Percentiles rank a stretch among this genome's conserved stretches.
phyloP scores from a whole-genome alignment of 1,140 invertebrate species.

The Bombus pyrosoma region DNA sequence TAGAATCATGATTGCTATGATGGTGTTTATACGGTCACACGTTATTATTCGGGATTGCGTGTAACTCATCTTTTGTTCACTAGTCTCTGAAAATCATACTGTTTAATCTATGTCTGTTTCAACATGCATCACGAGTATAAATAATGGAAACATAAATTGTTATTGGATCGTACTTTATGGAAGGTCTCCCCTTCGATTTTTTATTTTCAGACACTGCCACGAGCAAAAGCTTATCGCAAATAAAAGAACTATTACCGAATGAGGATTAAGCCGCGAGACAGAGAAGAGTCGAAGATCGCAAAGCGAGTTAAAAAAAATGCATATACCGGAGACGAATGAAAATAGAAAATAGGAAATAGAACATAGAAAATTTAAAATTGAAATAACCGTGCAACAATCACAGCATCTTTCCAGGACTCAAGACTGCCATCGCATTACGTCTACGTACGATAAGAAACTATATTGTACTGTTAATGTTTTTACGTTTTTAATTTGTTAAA shows the following conservation, averaged over 20 bases:
- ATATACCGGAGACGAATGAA: constrained; percentile 54
- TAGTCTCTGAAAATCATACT: neutral
- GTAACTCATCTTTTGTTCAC: neutral
- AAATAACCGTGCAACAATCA: constrained; percentile 78
- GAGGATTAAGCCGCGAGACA: constrained; percentile 61
- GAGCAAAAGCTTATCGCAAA: constrained; percentile 77
- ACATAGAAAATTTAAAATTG: constrained; percentile 65
- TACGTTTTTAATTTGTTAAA: constrained; percentile 81
- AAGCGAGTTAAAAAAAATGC: constrained; percentile 41
- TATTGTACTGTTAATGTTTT: constrained; percentile 81
- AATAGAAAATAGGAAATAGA: constrained; percentile 42
- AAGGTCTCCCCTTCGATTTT: neutral
- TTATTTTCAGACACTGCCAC: constrained; percentile 79
- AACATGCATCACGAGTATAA: neutral
- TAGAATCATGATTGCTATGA: constrained; percentile 22
- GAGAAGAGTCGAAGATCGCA: constrained; percentile 50
- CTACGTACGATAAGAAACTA: constrained; percentile 78
- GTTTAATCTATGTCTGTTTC: neutral
- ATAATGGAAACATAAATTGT: neutral
- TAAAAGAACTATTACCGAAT: constrained; percentile 57
- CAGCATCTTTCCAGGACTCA: constrained; percentile 80
- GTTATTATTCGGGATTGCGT: neutral
- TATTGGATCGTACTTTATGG: neutral
- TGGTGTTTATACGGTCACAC: neutral
- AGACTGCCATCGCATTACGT: constrained; percentile 81